Evolutionary conservation across 2,888 invertebrate species (phyloP).

Genomic region (Trisateles emortualis): DNA sequence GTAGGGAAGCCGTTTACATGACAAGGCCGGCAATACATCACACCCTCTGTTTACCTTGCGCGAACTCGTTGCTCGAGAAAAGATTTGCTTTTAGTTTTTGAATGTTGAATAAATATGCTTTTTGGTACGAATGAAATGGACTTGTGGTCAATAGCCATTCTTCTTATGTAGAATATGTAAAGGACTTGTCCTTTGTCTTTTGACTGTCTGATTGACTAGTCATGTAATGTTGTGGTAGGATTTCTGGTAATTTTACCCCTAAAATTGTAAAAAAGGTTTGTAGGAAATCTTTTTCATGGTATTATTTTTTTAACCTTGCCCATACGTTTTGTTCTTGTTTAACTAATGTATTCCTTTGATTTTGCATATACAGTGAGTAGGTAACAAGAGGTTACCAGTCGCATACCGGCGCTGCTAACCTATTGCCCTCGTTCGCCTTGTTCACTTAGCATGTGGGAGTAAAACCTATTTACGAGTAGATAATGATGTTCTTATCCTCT

Average conservation of each 20-base stretch:
- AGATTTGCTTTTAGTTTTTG: background rate
- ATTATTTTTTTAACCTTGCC: no score
- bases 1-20: conserved; percentile 8
- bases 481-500: background rate
- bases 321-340: no score
- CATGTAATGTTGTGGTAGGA: no score
- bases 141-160: background rate
- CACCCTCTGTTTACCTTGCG: conserved; percentile 12
- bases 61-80: conserved; percentile 5
- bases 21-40: conserved; percentile 4
- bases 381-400: background rate
- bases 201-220: no score
- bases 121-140: background rate
- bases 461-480: background rate
- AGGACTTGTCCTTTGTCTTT: background rate
- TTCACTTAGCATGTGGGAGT: background rate
- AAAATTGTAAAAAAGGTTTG: no score
- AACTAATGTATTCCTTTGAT: no score
- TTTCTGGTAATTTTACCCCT: no score
- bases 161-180: background rate
- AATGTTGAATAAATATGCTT: conserved; percentile 1
- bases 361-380: no score
- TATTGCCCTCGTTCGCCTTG: conserved; percentile 1
- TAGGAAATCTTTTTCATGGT: no score
- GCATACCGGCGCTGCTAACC: background rate